Conservation (phyloP, 2,888 invertebrate species). For the Oxycera nigricornis region DNA sequence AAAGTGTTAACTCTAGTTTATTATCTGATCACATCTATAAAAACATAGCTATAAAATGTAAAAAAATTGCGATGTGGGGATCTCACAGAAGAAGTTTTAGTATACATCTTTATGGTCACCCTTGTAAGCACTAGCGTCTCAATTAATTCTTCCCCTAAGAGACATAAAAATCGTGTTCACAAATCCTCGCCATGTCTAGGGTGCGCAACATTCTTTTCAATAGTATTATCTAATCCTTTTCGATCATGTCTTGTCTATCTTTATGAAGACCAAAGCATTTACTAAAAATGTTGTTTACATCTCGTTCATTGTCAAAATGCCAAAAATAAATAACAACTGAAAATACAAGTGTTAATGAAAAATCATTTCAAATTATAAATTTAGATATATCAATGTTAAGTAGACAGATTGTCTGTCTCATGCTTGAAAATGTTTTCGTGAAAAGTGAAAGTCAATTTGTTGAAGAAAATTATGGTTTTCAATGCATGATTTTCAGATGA, state of each 20-base stretch:
- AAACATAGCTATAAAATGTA: too few species aligned
- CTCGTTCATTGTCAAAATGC: not conserved
- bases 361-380: constrained; percentile 10
- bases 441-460: not conserved
- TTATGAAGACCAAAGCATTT: not conserved
- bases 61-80: too few species aligned
- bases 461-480: not conserved
- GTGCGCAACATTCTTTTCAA: not conserved
- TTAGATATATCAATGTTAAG: not conserved
- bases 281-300: not conserved
- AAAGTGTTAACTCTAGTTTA: too few species aligned
- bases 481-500: too few species aligned
- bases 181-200: not conserved
- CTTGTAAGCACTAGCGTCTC: too few species aligned
- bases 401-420: constrained; percentile 16
- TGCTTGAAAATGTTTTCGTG: not conserved
- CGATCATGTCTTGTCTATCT: not conserved
- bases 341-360: constrained; percentile 21
- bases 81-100: too few species aligned
- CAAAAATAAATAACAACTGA: not conserved
- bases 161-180: not conserved
- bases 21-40: too few species aligned
- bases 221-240: not conserved
- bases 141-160: too few species aligned
- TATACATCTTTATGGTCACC: too few species aligned